Evolutionary conservation across 2,888 invertebrate species (phyloP), one percentile per base, ranked within the genome.

Genomic region (Dorcus hopei): DNA sequence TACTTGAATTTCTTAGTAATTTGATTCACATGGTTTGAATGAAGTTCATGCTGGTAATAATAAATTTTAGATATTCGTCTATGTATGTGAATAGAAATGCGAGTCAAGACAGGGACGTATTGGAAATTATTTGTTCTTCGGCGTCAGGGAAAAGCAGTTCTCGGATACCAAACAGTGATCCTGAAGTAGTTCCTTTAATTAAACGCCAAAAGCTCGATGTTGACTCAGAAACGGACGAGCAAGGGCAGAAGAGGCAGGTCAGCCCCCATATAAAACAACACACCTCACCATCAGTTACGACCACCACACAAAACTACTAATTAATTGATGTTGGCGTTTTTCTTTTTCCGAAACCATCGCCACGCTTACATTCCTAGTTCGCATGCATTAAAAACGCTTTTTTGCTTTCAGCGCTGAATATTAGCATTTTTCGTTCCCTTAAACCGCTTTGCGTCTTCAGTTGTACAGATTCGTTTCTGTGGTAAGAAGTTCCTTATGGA

Each of bases 211-310:
- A 75, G 69, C 54, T 74, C 48, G 76, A 77, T 54, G 62, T 65
- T n/a, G 71, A 67, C 55, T 68, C 67, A n/a, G 76, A 76, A 57
- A 69, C 66, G 14, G 74, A 74, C 64, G 77, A 77, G 61, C 73
- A 69, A 38, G 61, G 61, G 60, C 59, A 62, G 61, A 67, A 65
- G 63, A 77, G 76, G 68, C 77, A 77, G 77, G 77, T 77, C 76
- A 77, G 77, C 74, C 74, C 74, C 68, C 62, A 65, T 57, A 65
- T 68, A 61, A 68, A 39, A 49, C 23, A 48, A 52, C 53, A 52
- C 26, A 26, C 26, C 14, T 48, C 41, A 47, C 43, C 54, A 48
- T 42, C 51, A 41, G 40, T 52, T 42, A 42, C 47, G 38, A 48
- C 52, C 23, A 26, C 26, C 26, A 26, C 26, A 26, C 26, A 26